Evolutionary conservation across 2,113 vertebrate species (phyloP).

Genomic region (Anseranas semipalmata): DNA sequence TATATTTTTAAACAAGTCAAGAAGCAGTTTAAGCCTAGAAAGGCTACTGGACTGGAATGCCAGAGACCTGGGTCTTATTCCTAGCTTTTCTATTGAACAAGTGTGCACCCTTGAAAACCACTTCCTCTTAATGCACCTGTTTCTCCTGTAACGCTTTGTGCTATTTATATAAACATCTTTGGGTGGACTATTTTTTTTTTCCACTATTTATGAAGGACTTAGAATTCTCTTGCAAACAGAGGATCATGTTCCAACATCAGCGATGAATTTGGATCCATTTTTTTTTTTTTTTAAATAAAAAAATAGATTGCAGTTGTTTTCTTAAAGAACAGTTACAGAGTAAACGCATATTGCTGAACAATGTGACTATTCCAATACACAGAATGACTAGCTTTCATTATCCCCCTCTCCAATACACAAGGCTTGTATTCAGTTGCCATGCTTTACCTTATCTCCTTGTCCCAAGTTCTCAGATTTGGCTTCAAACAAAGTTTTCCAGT

Average conservation of each 20-base stretch:
- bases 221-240: not conserved
- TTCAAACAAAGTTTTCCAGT: constrained; percentile 92
- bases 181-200: not conserved
- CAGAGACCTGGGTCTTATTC: not conserved
- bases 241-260: not conserved
- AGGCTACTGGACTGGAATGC: not conserved
- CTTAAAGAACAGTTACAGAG: not conserved
- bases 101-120: constrained; percentile 27
- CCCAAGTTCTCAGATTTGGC: constrained; percentile 92
- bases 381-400: not conserved
- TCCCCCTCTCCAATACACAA: not conserved
- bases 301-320: too few species aligned
- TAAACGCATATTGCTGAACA: not conserved
- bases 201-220: not conserved
- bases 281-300: not conserved
- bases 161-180: not conserved
- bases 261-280: not conserved
- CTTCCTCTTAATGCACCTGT: constrained; percentile 44
- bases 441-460: constrained; percentile 92
- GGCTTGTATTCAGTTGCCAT: not conserved
- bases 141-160: not conserved
- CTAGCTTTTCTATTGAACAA: constrained; percentile 27
- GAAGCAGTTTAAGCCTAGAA: not conserved
- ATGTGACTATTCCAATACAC: not conserved
- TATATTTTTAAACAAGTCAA: not conserved